Evolutionary conservation across 2,113 vertebrate species (phyloP).

Genomic region (Sakesphorus luctuosus): DNA sequence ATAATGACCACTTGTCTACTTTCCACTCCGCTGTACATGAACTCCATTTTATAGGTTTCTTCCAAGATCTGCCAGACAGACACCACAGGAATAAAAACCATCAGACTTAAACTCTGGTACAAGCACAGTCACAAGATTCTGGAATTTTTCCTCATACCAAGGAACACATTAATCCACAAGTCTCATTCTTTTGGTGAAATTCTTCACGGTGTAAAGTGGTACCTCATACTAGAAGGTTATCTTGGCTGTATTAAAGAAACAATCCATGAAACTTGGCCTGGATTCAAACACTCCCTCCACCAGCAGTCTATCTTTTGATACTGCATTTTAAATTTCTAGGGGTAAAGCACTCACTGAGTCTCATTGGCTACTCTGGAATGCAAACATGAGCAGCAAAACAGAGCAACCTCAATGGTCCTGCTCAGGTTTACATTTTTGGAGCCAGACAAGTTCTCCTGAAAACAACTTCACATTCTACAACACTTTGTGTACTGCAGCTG

Average conservation of each 20-base stretch:
- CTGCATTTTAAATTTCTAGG: not conserved
- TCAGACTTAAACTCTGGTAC: not conserved
- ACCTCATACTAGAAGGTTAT: not conserved
- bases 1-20: conserved; percentile 89
- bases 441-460: not conserved
- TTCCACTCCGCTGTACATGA: conserved; percentile 94
- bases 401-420: not conserved
- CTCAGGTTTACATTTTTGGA: not conserved
- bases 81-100: not conserved
- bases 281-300: not conserved
- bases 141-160: not conserved
- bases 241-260: not conserved
- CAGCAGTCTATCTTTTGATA: not conserved
- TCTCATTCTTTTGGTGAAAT: not conserved
- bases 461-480: not conserved
- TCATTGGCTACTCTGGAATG: not conserved
- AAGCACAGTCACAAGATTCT: fast-evolving
- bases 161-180: not conserved
- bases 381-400: not conserved
- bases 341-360: not conserved
- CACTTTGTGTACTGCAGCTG: not conserved
- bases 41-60: conserved; percentile 96
- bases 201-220: fast-evolving
- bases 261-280: not conserved
- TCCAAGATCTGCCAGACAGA: conserved; percentile 85